Conservation (phyloP, 2,888 invertebrate species). For the Phrixothrix hirtus region DNA sequence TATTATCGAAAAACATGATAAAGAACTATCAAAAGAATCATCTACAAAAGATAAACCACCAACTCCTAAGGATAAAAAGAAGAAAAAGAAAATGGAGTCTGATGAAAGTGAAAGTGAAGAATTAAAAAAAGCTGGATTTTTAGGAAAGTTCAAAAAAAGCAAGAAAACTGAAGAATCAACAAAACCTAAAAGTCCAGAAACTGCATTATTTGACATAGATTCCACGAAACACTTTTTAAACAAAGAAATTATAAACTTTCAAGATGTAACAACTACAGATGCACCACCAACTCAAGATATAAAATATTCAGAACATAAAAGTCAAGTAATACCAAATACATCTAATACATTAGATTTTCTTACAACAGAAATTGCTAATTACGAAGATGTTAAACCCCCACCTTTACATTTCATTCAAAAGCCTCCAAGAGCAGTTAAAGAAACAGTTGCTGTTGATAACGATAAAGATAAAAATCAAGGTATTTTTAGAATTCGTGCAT, state of each 20-base stretch:
- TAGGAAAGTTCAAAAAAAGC: constrained; percentile 32
- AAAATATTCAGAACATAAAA: background rate
- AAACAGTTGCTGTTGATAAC: background rate
- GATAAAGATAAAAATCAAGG: background rate
- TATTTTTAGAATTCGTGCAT: background rate
- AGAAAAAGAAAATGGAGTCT: constrained; percentile 26
- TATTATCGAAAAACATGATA: constrained; percentile 51
- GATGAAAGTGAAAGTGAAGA: constrained; percentile 37
- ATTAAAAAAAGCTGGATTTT: constrained; percentile 37
- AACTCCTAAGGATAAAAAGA: constrained; percentile 16
- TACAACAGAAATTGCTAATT: background rate
- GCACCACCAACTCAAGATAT: background rate
- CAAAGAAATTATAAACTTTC: too few species aligned
- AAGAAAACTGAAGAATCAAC: constrained; percentile 15
- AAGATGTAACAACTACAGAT: too few species aligned
- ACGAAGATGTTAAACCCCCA: background rate
- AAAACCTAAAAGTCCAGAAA: background rate
- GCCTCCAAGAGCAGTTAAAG: background rate
- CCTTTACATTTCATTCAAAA: too few species aligned
- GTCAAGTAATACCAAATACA: too few species aligned
- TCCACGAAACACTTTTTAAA: background rate
- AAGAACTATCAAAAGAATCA: constrained; percentile 46
- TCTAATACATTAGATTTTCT: background rate
- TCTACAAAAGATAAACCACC: constrained; percentile 20
- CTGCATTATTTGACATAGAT: background rate